Evolutionary conservation across 2,113 vertebrate genomes (phyloP).

Genomic region (Trematomus loennbergii): DNA sequence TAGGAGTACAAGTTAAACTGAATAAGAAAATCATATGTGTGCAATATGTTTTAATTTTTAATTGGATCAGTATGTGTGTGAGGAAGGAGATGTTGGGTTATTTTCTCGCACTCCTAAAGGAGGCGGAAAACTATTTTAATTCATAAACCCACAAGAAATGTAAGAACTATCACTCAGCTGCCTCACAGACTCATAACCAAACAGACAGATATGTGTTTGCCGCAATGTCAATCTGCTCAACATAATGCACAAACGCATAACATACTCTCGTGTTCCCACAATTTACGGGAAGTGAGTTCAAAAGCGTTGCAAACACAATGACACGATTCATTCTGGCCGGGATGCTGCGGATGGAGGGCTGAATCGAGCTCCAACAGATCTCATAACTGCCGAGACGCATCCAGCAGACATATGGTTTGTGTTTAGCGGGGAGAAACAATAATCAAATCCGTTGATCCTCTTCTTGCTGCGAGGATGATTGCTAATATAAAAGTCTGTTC

Average conservation of each 20-base stretch:
- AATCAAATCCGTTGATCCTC: conserved; percentile 82
- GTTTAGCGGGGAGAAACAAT: conserved; percentile 81
- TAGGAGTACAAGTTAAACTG: background rate
- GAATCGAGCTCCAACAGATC: conserved; percentile 67
- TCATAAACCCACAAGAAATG: conserved; percentile 28
- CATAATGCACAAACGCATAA: conserved; percentile 65
- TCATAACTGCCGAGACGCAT: conserved; percentile 79
- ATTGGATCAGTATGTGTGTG: background rate
- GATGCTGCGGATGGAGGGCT: conserved; percentile 72
- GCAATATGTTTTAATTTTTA: background rate
- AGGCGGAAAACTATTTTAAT: conserved; percentile 30
- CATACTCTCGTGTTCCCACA: conserved; percentile 65
- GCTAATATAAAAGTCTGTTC: conserved; percentile 82
- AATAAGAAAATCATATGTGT: background rate
- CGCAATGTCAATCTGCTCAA: conserved; percentile 45
- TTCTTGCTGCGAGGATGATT: conserved; percentile 79
- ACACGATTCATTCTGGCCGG: conserved; percentile 77
- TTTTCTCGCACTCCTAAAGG: background rate
- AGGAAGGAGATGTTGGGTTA: background rate
- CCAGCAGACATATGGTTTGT: conserved; percentile 82
- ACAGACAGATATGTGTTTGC: conserved; percentile 36
- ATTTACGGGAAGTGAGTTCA: conserved; percentile 73
- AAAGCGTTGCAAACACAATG: conserved; percentile 78
- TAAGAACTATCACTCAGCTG: conserved; percentile 31
- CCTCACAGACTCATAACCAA: conserved; percentile 25